These are phyloP conservation scores for Donacobius atricapilla DNA, from an alignment of 2,113 vertebrate species.

Conservation along the genomic window DNA sequence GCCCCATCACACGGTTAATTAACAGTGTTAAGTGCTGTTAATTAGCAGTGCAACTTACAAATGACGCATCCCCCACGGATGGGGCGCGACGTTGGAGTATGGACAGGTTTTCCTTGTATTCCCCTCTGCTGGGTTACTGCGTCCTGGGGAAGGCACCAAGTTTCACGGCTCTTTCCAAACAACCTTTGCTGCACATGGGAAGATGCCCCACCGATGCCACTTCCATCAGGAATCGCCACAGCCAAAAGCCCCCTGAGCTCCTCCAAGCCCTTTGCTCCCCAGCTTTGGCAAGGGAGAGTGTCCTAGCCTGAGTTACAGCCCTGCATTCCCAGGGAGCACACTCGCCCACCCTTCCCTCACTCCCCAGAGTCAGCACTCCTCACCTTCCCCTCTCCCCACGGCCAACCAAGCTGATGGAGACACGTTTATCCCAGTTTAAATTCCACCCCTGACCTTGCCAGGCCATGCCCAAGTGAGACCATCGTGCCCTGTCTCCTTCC, in stretches of 20 bases:
- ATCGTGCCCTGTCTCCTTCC: neutral
- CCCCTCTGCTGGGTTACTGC: neutral
- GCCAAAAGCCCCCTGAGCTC: neutral
- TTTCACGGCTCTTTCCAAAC: rapidly evolving
- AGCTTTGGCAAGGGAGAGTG: neutral
- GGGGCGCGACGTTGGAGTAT: neutral
- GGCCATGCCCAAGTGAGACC: neutral
- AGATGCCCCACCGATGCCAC: no score
- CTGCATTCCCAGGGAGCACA: neutral
- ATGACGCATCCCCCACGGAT: rapidly evolving
- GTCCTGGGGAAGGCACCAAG: neutral
- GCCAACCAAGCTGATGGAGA: neutral
- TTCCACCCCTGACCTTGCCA: neutral
- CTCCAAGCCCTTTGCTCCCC: neutral
- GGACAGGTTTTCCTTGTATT: neutral
- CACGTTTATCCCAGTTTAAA: neutral
- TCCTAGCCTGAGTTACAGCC: neutral
- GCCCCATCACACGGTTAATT: neutral
- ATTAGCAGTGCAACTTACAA: neutral
- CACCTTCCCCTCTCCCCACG: rapidly evolving
- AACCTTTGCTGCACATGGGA: rapidly evolving
- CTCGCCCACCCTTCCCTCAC: neutral
- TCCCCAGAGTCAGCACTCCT: no score
- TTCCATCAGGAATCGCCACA: neutral
- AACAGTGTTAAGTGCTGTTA: neutral